Base-by-base conservation (phyloP, 1,140 invertebrate genomes). In the Adelges cooleyi region DNA sequence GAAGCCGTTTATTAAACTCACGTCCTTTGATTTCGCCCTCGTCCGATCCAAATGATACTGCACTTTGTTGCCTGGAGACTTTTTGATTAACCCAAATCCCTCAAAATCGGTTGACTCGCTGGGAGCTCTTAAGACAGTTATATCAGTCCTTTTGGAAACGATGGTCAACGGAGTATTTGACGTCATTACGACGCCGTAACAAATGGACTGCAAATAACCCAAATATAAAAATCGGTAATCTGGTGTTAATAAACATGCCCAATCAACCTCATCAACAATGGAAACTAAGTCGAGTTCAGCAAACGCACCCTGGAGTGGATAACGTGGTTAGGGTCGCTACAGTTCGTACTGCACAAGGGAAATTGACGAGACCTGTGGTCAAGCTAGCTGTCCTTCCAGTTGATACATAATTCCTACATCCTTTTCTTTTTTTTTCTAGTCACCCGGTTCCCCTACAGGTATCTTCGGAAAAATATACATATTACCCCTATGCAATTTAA, bases 11-110 rank as follows among this genome's bases (percentile, higher is more conserved):
- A n/a, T 33, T 73, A 2, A 73, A 77, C 68, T 74, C 70, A n/a
- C 70, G 75, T 27, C 75, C 74, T 9, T 23, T 77, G n/a, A 72
- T 66, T 27, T 69, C 73, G 25, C 22, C 76, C 4, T 69, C 70
- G 3, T 66, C 69, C 29, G 70, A 72, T 68, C 71, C 71, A 20
- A 67, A 69, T 49, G 73, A 74, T 49, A 65, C 72, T 0, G 48
- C 56, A n/a, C 59, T 67, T 50, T 75, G 3, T 71, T 74, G 3
- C 72, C 72, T 23, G 69, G 67, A 18, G 68, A 74, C 62, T 73
- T 73, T 38, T 67, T 72, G 0, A 69, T 72, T 23, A 69, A 68
- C 11, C 38, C 65, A 11, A 10, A 48, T 52, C 17, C 46, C 44
- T 49, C 40, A 38, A 29, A 68, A 68, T 65, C 68, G 68, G 11